These are phyloP conservation scores for Koerneria pararmatus DNA, from an alignment of 2,888 invertebrate species.

Conservation along the genomic window DNA sequence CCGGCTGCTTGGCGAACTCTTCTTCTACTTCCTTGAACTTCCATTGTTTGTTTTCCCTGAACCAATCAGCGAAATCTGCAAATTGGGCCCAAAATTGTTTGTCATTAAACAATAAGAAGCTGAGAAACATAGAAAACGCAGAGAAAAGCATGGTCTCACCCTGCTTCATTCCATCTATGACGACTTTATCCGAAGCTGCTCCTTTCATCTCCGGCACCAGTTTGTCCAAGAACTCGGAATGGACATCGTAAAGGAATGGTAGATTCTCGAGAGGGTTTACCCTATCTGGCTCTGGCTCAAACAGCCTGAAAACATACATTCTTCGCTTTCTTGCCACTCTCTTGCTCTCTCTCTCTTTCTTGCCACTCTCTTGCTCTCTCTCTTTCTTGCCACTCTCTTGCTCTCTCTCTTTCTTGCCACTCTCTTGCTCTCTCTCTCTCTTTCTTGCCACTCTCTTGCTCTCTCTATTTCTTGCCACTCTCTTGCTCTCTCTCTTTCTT, in stretches of 20 bases:
- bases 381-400: too few relatives aligned
- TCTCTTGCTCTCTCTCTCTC: too few relatives aligned
- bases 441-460: too few relatives aligned
- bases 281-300: constrained; percentile 11
- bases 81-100: constrained; percentile 4
- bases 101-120: neutral
- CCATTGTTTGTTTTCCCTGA: constrained; percentile 40
- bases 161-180: constrained; percentile 32
- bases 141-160: constrained; percentile 13
- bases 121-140: neutral
- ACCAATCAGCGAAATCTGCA: constrained; percentile 38
- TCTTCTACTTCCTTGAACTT: constrained; percentile 47
- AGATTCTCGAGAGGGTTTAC: constrained; percentile 32
- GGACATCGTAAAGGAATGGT: constrained; percentile 40
- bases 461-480: too few relatives aligned
- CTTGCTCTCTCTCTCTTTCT: neutral
- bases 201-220: constrained; percentile 42
- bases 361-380: too few relatives aligned
- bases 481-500: too few relatives aligned
- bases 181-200: constrained; percentile 29
- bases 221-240: constrained; percentile 40
- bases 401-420: too few relatives aligned
- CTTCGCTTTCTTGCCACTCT: neutral
- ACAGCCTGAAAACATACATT: constrained; percentile 8
- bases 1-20: constrained; percentile 38